Conservation (phyloP, 2,113 vertebrate species). For the Crotalus viridis region DNA sequence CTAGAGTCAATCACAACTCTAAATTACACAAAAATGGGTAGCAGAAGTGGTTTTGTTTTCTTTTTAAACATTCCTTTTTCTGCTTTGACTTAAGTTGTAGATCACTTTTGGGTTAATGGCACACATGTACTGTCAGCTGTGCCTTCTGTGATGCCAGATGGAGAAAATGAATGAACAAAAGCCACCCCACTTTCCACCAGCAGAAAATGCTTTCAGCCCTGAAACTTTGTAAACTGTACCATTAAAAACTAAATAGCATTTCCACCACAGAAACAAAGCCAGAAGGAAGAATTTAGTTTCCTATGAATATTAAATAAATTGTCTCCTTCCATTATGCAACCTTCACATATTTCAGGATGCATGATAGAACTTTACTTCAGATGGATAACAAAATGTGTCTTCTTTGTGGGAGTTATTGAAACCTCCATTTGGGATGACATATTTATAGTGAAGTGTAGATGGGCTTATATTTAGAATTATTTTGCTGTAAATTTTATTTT, state of each 20-base stretch:
- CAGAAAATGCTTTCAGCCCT: background rate
- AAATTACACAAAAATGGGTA: background rate
- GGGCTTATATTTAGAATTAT: slow-evolving; percentile 42
- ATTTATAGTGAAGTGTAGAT: slow-evolving; percentile 24
- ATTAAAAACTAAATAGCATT: slow-evolving; percentile 36
- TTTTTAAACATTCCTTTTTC: background rate
- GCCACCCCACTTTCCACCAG: background rate
- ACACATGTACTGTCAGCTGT: background rate
- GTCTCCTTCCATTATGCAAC: slow-evolving; percentile 22
- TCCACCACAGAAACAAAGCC: slow-evolving; percentile 13
- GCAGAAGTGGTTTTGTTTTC: background rate
- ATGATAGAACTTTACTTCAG: slow-evolving; percentile 33
- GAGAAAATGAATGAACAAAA: slow-evolving; percentile 14
- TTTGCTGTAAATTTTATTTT: slow-evolving; percentile 43
- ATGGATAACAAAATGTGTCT: slow-evolving; percentile 46
- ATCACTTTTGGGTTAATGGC: slow-evolving; percentile 1
- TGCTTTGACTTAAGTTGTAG: background rate
- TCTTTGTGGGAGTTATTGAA: slow-evolving; percentile 48
- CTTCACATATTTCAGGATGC: slow-evolving; percentile 31
- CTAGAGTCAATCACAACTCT: background rate
- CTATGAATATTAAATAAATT: slow-evolving; percentile 10
- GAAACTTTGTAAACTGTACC: background rate
- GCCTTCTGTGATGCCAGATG: slow-evolving; percentile 20
- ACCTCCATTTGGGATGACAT: slow-evolving; percentile 27
- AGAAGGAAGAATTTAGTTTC: slow-evolving; percentile 11